phyloP scores from a whole-genome alignment of 2,113 vertebrate species.

The Oriolus oriolus region DNA sequence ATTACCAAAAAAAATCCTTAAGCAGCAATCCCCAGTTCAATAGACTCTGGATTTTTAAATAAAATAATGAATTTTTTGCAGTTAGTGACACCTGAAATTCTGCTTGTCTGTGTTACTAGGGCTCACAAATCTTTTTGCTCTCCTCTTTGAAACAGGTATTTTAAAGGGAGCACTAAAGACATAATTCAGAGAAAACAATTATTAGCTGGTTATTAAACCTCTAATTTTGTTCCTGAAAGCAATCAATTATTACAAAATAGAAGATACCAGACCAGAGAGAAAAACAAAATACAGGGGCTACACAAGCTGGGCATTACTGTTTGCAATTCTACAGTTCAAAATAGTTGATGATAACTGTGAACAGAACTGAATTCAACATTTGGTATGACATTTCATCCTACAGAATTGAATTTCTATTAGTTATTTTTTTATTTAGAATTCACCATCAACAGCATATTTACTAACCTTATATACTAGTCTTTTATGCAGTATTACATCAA shows the following conservation, averaged over 20 bases:
- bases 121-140: neutral
- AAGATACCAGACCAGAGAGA: conserved; percentile 8
- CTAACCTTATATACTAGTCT: conserved; percentile 71
- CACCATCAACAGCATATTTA: conserved; percentile 65
- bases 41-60: neutral
- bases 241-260: neutral
- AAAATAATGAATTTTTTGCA: neutral
- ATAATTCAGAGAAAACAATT: neutral
- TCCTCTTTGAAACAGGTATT: neutral
- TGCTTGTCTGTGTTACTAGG: neutral
- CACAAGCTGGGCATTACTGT: conserved; percentile 34
- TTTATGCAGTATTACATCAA: conserved; percentile 71
- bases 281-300: conserved; percentile 9
- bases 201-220: neutral
- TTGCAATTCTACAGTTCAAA: conserved; percentile 28
- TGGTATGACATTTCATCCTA: conserved; percentile 56
- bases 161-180: neutral
- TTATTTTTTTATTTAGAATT: conserved; percentile 51
- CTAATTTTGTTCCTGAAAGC: conserved; percentile 11
- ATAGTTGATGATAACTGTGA: conserved; percentile 20
- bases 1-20: neutral
- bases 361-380: conserved; percentile 59
- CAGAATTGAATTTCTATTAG: conserved; percentile 35
- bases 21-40: neutral
- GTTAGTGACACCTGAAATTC: neutral